Conservation (phyloP, 2,797 vertebrate genomes). For the Crossoptilon crossoptilon region DNA sequence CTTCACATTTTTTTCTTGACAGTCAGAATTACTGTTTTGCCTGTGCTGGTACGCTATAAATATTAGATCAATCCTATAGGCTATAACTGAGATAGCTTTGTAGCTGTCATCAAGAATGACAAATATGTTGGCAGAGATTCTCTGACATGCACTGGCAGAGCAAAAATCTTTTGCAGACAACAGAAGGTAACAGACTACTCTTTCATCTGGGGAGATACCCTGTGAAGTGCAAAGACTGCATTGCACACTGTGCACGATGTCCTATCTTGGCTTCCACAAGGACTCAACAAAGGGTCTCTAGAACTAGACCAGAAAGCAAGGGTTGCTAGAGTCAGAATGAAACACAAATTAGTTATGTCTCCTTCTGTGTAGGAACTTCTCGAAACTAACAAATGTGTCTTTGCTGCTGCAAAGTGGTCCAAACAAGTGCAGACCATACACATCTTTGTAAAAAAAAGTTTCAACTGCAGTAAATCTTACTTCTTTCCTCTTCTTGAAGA, state of each 20-base stretch:
- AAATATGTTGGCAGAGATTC: constrained; percentile 5
- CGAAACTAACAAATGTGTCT: not conserved
- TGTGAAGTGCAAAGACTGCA: not conserved
- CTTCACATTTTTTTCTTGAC: not conserved
- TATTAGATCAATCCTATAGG: constrained; percentile 45
- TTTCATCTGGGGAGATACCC: not conserved
- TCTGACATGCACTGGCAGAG: not conserved
- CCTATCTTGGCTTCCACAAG: not conserved
- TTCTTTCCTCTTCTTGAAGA: not conserved
- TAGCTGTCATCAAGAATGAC: constrained; percentile 40
- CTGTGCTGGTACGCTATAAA: constrained; percentile 29
- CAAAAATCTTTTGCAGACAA: not conserved
- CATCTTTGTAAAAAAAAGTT: not conserved
- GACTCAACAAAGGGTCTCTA: not conserved
- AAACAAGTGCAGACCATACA: not conserved
- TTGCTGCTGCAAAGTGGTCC: not conserved
- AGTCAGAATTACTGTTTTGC: constrained; percentile 63
- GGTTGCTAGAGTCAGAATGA: not conserved
- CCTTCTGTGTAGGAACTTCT: not conserved
- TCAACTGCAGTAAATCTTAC: not conserved
- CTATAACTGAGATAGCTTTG: constrained; percentile 37
- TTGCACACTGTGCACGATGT: not conserved
- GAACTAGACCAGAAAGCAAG: not conserved
- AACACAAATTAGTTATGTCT: not conserved
- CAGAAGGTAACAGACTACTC: not conserved